Percentiles rank a stretch among this genome's conserved stretches.
These are phyloP conservation scores for Drosophila busckii DNA, from an alignment of 1,140 invertebrate genomes.

Conservation along the genomic window DNA sequence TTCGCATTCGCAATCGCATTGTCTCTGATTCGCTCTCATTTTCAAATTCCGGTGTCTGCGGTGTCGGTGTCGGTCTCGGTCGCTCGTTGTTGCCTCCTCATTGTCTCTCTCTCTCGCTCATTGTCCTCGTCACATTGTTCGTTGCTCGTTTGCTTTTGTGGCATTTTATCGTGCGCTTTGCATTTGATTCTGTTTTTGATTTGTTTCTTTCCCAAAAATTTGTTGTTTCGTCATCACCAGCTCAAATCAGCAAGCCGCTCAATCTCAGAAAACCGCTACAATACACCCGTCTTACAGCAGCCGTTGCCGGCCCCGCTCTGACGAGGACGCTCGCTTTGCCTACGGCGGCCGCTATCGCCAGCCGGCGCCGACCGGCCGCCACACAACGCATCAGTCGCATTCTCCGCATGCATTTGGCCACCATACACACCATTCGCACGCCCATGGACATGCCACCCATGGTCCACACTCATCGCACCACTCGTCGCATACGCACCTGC, in stretches of 20 bases:
- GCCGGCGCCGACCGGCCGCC: constrained; percentile 81
- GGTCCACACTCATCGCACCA: constrained; percentile 80
- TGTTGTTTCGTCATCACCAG: constrained; percentile 50
- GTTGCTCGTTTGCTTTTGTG: too few relatives aligned
- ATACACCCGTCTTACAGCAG: constrained; percentile 79
- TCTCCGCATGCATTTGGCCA: constrained; percentile 78
- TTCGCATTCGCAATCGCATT: too few relatives aligned
- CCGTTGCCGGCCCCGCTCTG: constrained; percentile 80
- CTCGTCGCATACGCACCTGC: constrained; percentile 80
- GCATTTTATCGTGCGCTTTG: constrained; percentile 6
- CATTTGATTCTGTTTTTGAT: constrained; percentile 9
- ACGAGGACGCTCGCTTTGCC: constrained; percentile 85
- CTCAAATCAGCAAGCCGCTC: constrained; percentile 79
- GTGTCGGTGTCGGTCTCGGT: constrained; percentile 13
- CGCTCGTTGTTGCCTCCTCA: background rate
- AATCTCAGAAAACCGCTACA: constrained; percentile 79
- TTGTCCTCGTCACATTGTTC: too few relatives aligned
- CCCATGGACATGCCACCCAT: constrained; percentile 78
- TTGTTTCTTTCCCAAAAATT: too few relatives aligned
- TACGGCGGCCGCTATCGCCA: constrained; percentile 88
- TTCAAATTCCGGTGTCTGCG: too few relatives aligned
- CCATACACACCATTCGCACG: constrained; percentile 78
- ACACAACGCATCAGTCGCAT: constrained; percentile 79
- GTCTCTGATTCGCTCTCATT: too few relatives aligned
- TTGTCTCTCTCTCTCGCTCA: background rate